Conservation (phyloP, 2,797 vertebrate species). For the Urocyon cinereoargenteus region DNA sequence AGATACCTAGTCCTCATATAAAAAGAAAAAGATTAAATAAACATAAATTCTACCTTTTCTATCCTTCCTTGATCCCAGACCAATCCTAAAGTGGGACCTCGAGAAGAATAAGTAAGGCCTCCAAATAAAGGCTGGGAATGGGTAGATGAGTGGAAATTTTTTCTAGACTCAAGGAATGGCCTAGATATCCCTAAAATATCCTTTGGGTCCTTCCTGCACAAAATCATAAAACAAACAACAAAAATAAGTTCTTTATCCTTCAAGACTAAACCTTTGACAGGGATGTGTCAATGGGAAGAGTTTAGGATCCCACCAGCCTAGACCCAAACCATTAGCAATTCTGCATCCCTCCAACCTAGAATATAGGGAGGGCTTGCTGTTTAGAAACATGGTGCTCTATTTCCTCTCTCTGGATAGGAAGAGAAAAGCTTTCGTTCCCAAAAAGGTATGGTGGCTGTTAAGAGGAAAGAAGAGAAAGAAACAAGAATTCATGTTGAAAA, state of each 20-base stretch:
- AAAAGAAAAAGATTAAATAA: constrained; percentile 1
- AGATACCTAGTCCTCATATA: background rate
- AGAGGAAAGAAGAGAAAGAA: background rate
- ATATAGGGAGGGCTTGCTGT: background rate
- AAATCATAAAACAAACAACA: background rate
- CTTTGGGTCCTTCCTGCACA: background rate
- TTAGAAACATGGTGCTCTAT: background rate
- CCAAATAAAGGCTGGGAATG: background rate
- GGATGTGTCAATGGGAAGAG: background rate
- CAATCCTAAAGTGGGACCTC: background rate
- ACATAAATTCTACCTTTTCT: constrained; percentile 39
- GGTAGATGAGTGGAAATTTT: background rate
- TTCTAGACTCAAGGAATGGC: background rate
- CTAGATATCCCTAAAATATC: background rate
- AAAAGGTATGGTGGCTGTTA: background rate
- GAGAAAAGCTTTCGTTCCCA: background rate
- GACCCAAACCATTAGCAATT: background rate
- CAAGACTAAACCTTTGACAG: background rate
- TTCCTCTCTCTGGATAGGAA: background rate
- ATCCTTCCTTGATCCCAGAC: background rate
- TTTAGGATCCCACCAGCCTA: background rate
- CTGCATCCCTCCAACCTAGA: background rate
- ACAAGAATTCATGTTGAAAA: background rate
- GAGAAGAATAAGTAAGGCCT: background rate
- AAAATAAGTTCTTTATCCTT: background rate